Percentiles rank a stretch among this genome's conserved stretches.
phyloP scores from a whole-genome alignment of 64 coral and sea anemone genomes.

The Dendronephthya gigantea region DNA sequence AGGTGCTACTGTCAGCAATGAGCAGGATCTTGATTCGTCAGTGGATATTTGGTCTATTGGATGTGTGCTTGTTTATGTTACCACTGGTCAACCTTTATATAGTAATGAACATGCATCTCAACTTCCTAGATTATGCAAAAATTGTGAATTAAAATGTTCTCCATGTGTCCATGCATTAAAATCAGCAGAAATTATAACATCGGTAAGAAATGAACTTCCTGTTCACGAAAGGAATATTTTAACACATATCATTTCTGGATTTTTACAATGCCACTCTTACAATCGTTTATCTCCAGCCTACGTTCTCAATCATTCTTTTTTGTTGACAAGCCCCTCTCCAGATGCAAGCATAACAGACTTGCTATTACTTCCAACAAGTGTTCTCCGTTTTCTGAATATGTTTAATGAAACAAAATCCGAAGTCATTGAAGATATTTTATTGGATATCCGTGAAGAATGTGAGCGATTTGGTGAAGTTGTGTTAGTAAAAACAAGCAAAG shows the following conservation, averaged over 20 bases:
- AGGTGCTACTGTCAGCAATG: too few species aligned
- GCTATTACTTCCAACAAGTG: conserved; percentile 43
- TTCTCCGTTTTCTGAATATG: conserved; percentile 44
- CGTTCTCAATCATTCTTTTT: conserved; percentile 29
- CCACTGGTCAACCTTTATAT: conserved; percentile 24
- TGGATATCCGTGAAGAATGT: conserved; percentile 40
- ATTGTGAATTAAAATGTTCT: too few species aligned
- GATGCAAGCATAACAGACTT: conserved; percentile 33
- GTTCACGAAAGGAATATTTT: too few species aligned
- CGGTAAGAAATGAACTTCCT: too few species aligned
- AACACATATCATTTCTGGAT: neutral
- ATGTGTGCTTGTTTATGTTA: conserved; percentile 48
- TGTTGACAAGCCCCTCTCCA: neutral
- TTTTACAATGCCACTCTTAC: conserved; percentile 37
- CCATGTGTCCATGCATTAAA: too few species aligned
- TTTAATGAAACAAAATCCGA: neutral
- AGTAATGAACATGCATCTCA: neutral
- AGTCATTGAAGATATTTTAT: conserved; percentile 2
- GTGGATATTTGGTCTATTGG: conserved; percentile 56
- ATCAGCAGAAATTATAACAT: too few species aligned
- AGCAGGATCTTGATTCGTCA: too few species aligned
- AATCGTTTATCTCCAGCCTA: conserved; percentile 17
- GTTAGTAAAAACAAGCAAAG: neutral
- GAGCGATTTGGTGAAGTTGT: conserved; percentile 35
- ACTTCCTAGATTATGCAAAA: neutral